Percentiles rank a stretch among this genome's conserved stretches.
Evolutionary conservation across 1,140 invertebrate species (phyloP).

Genomic region (Brachionus angularis): DNA sequence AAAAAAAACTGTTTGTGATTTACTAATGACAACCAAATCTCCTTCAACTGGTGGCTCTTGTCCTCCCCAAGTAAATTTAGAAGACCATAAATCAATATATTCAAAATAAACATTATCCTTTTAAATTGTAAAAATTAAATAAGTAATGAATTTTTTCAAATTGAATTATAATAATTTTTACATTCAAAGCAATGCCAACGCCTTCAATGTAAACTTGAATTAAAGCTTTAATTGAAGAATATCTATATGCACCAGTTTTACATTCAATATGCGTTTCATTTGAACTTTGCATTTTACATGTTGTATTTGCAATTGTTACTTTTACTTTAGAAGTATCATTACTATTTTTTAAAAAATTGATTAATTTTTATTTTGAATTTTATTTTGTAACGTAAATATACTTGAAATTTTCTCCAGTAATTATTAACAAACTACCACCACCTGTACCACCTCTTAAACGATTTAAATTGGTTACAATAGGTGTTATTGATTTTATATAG

Average conservation of each 20-base stretch:
- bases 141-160: neutral
- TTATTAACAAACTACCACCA: slow-evolving; percentile 47
- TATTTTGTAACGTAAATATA: slow-evolving; percentile 44
- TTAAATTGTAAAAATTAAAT: slow-evolving; percentile 36
- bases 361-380: slow-evolving; percentile 44
- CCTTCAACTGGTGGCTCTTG: slow-evolving; percentile 47
- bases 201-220: neutral
- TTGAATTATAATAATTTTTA: neutral
- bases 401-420: slow-evolving; percentile 48
- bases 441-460: slow-evolving; percentile 47
- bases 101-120: slow-evolving; percentile 33
- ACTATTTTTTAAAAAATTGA: neutral
- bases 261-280: slow-evolving; percentile 20
- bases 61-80: slow-evolving; percentile 48
- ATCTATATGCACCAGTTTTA: neutral
- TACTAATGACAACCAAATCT: slow-evolving; percentile 51
- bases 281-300: neutral
- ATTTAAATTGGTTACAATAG: slow-evolving; percentile 30
- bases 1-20: slow-evolving; percentile 50
- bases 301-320: slow-evolving; percentile 18
- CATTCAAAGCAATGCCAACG: slow-evolving; percentile 26
- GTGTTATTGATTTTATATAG: slow-evolving; percentile 25
- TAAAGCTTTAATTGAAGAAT: neutral
- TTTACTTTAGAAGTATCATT: neutral
- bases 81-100: slow-evolving; percentile 51